phyloP scores from a whole-genome alignment of 2,888 invertebrate genomes.

The Drosophila heteroneura region DNA sequence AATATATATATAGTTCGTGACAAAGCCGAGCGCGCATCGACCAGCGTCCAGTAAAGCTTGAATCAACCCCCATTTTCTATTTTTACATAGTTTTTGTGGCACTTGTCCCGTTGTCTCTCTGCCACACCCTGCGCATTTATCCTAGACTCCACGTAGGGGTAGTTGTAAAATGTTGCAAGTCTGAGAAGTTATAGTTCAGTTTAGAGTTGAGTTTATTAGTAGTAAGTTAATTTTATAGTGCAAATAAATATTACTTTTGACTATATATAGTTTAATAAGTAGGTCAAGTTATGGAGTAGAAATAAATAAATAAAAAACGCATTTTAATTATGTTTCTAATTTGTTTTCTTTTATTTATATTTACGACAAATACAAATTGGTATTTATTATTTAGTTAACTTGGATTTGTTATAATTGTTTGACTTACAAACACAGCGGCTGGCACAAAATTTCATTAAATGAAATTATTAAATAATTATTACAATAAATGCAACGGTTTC shows the following conservation, averaged over 20 bases:
- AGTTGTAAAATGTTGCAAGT: not conserved
- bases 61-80: conserved; percentile 48
- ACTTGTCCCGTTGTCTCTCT: conserved; percentile 11
- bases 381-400: not conserved
- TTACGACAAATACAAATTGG: not conserved
- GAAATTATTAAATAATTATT: conserved; percentile 3
- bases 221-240: not conserved
- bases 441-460: conserved; percentile 33
- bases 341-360: not conserved
- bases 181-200: not conserved
- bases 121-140: conserved; percentile 1
- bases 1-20: not conserved
- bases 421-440: conserved; percentile 24
- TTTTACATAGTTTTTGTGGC: not conserved
- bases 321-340: not conserved
- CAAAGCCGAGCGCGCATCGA: conserved; percentile 42
- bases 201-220: not conserved
- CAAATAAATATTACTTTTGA: not conserved
- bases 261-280: not conserved
- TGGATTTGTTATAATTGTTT: not conserved
- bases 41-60: conserved; percentile 37
- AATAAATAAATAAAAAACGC: not conserved
- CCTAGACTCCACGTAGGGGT: not conserved
- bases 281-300: not conserved
- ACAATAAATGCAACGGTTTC: conserved; percentile 20